Conservation (phyloP, 2,888 invertebrate species). For the Drosophila basisetae region DNA sequence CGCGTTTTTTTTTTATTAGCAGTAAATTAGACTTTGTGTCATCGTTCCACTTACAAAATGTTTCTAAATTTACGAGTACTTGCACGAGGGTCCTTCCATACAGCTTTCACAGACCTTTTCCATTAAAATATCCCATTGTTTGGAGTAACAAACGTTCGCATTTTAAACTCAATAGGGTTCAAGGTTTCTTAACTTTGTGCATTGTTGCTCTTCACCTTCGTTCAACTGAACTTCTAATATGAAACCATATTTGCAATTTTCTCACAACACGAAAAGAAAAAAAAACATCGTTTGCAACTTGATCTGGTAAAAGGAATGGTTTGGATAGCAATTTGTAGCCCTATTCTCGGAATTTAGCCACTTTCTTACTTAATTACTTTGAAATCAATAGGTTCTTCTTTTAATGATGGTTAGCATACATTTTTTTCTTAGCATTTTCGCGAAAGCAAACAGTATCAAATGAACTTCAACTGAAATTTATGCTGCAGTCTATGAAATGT, state of each 20-base stretch:
- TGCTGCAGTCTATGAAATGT: background rate
- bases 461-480: background rate
- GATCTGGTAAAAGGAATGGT: background rate
- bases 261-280: background rate
- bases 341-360: background rate
- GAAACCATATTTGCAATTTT: background rate
- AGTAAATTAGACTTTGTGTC: constrained; percentile 64
- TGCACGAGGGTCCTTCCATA: constrained; percentile 28
- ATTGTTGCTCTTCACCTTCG: background rate
- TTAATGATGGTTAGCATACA: background rate
- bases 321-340: background rate
- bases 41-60: constrained; percentile 49
- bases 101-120: background rate
- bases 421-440: background rate
- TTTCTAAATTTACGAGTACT: constrained; percentile 38
- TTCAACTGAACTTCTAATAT: background rate
- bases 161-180: background rate
- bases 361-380: background rate
- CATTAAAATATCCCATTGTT: background rate
- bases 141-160: background rate
- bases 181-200: background rate
- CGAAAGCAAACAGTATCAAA: background rate
- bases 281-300: background rate
- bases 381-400: background rate
- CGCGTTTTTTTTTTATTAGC: constrained; percentile 54